phyloP scores from a whole-genome alignment of 2,797 vertebrate species.

The Lithobates pipiens region DNA sequence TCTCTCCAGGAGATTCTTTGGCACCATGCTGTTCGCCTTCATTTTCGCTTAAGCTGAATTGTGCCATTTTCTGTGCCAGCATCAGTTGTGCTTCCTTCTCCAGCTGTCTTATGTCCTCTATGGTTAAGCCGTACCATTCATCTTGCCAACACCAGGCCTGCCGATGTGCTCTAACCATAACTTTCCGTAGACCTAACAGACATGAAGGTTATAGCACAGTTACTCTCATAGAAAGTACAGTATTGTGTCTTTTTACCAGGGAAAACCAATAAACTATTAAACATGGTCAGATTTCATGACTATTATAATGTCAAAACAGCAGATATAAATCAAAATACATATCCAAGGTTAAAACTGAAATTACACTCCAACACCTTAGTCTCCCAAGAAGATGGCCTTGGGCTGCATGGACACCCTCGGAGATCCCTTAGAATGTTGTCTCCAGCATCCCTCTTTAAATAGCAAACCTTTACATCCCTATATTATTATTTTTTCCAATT shows the following conservation, averaged over 20 bases:
- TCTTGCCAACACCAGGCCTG: constrained; percentile 99
- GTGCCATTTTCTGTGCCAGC: constrained; percentile 95
- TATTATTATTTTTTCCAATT: no score
- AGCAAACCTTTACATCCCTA: no score
- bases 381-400: no score
- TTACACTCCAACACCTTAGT: no score
- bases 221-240: background rate
- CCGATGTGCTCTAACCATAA: constrained; percentile 95
- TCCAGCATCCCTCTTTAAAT: no score
- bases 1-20: constrained; percentile 74
- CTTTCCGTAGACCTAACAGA: constrained; percentile 88
- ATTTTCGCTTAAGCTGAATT: constrained; percentile 82
- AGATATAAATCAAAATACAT: no score
- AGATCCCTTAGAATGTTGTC: no score
- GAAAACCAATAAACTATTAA: background rate
- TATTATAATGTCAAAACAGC: no score
- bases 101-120: constrained; percentile 93
- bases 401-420: no score
- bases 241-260: background rate
- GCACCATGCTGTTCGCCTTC: constrained; percentile 79
- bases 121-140: constrained; percentile 95
- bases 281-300: no score
- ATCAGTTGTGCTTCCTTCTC: constrained; percentile 95
- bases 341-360: no score
- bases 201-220: background rate